phyloP scores from a whole-genome alignment of 2,797 vertebrate genomes.

The Parauchenoglanis punctatus region DNA sequence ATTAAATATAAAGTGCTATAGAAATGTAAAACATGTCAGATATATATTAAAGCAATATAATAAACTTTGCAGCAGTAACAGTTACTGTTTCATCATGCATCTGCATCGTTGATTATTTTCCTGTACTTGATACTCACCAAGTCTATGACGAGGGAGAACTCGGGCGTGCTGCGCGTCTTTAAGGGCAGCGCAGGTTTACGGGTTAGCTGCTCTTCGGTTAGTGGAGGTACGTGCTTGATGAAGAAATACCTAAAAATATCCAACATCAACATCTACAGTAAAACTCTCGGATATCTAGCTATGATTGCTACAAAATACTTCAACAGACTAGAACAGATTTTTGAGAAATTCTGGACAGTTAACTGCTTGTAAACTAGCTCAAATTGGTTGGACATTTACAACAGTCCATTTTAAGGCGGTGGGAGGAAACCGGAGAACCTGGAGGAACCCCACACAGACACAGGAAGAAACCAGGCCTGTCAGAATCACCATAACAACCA shows the following conservation, averaged over 20 bases:
- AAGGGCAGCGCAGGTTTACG: constrained; percentile 95
- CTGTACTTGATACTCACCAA: constrained; percentile 75
- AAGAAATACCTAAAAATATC: constrained; percentile 79
- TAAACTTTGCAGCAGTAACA: background rate
- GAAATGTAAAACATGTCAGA: background rate
- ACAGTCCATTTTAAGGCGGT: background rate
- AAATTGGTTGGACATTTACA: background rate
- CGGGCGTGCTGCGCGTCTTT: constrained; percentile 98
- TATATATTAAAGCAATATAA: background rate
- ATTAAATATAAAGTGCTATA: background rate
- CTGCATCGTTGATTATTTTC: background rate
- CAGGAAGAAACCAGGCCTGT: background rate
- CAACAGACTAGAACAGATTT: background rate
- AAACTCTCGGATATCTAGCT: background rate
- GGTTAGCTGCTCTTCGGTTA: constrained; percentile 97
- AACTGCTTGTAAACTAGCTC: background rate
- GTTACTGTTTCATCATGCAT: background rate
- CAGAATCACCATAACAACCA: background rate
- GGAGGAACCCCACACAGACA: background rate
- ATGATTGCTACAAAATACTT: background rate
- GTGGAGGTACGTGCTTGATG: constrained; percentile 96
- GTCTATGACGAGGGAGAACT: constrained; percentile 96
- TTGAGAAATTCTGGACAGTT: background rate
- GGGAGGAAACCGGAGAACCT: background rate
- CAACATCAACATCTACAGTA: background rate